Conservation (phyloP, 2,888 invertebrate species). For the Nomada hirtipes region DNA sequence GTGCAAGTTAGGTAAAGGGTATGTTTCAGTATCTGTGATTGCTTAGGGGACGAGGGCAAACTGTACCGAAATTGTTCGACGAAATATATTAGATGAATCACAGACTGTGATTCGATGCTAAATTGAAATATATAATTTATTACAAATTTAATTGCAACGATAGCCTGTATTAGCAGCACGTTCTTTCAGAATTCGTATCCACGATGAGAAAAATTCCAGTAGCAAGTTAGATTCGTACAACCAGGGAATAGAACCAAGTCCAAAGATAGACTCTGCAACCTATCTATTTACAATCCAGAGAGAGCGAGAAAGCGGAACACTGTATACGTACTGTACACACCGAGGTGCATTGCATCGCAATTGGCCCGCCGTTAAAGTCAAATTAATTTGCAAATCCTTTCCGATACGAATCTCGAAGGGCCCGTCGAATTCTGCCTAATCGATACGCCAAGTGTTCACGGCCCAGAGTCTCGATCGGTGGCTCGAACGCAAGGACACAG, state of each 20-base stretch:
- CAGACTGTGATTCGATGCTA: too few relatives aligned
- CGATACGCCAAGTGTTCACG: slow-evolving; percentile 27
- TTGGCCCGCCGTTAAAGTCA: slow-evolving; percentile 60
- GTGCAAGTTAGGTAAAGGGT: neutral
- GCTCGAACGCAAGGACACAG: neutral
- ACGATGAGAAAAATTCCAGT: too few relatives aligned
- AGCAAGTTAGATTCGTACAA: too few relatives aligned
- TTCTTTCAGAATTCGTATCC: too few relatives aligned
- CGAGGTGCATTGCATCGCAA: slow-evolving; percentile 58
- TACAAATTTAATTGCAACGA: too few relatives aligned
- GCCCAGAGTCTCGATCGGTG: slow-evolving; percentile 21
- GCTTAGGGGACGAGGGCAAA: too few relatives aligned
- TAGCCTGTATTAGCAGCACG: too few relatives aligned
- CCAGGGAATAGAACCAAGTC: too few relatives aligned
- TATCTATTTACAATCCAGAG: neutral
- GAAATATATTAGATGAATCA: too few relatives aligned
- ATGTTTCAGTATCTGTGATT: neutral
- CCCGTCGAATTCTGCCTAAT: slow-evolving; percentile 17
- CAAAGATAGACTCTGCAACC: too few relatives aligned
- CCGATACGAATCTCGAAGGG: slow-evolving; percentile 44
- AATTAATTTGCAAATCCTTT: slow-evolving; percentile 67
- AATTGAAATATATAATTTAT: too few relatives aligned
- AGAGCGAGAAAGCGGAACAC: neutral
- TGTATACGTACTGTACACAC: slow-evolving; percentile 51
- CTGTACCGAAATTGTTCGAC: too few relatives aligned